Conservation (phyloP, 64 coral and sea anemone species). For the Trachythela sp. region DNA sequence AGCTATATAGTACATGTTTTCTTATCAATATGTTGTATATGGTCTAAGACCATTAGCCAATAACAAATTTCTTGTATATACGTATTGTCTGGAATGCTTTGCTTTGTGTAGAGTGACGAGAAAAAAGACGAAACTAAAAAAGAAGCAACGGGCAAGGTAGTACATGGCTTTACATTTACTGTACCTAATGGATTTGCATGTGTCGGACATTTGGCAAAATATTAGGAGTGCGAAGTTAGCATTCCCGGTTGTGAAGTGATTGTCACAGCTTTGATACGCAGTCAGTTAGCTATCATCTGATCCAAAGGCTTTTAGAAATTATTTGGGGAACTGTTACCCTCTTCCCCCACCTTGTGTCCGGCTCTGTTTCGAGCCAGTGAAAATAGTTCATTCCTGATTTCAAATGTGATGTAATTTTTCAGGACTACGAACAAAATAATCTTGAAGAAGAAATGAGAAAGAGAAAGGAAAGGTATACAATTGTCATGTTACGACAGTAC, state of each 20-base stretch:
- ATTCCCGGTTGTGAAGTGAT: too few species aligned
- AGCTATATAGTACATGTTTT: too few species aligned
- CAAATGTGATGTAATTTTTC: neutral
- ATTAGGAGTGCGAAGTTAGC: too few species aligned
- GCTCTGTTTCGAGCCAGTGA: neutral
- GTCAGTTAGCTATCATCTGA: too few species aligned
- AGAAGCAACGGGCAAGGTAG: neutral
- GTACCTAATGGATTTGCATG: neutral
- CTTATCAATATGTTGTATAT: too few species aligned
- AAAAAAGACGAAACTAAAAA: neutral
- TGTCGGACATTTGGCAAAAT: neutral
- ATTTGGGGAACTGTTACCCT: too few species aligned
- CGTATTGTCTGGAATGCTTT: neutral
- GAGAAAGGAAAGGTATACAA: slow-evolving; percentile 16
- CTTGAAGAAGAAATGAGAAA: slow-evolving; percentile 20
- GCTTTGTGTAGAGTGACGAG: neutral
- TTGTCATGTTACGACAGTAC: neutral
- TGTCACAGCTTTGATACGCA: too few species aligned
- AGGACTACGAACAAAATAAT: slow-evolving; percentile 18
- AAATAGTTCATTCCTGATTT: neutral
- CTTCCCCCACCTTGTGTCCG: too few species aligned
- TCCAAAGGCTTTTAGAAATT: too few species aligned
- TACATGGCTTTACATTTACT: too few species aligned
- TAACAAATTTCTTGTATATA: neutral
- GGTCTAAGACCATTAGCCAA: neutral